A percentile compares a stretch with the other conserved stretches of the same genome.
phyloP scores from a whole-genome alignment of 2,797 vertebrate species.

The Balearica regulorum region DNA sequence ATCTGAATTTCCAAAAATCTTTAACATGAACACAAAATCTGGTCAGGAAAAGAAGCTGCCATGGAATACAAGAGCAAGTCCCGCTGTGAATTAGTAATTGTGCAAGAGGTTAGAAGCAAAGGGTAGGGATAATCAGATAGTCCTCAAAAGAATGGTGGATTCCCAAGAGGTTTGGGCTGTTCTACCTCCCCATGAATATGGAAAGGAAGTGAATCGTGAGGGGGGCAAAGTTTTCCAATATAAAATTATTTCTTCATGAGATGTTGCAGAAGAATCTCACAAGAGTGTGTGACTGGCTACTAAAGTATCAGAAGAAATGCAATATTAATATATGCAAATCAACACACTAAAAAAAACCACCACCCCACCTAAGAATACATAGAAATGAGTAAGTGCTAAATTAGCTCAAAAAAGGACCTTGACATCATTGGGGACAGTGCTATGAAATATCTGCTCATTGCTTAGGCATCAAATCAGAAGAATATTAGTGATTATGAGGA shows the following conservation, averaged over 20 bases:
- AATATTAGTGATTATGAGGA: not conserved
- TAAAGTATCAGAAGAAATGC: not conserved
- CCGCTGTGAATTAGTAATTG: not conserved
- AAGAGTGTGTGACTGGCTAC: not conserved
- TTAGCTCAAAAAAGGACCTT: not conserved
- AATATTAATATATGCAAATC: not conserved
- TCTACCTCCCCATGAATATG: not conserved
- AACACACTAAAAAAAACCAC: not conserved
- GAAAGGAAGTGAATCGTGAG: not conserved
- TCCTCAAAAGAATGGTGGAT: not conserved
- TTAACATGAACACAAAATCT: not conserved
- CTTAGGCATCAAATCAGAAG: not conserved
- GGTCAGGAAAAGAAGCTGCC: not conserved
- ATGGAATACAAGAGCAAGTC: not conserved
- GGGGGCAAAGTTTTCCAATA: not conserved
- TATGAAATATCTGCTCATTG: not conserved
- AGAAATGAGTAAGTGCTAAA: not conserved
- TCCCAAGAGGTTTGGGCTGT: not conserved
- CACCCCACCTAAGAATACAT: not conserved
- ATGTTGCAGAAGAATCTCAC: not conserved
- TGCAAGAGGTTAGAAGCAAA: not conserved
- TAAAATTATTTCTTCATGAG: not conserved
- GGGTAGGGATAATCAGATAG: not conserved
- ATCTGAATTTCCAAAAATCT: not conserved
- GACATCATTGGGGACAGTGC: not conserved